Percentiles rank a stretch among this genome's conserved stretches.
Conservation (phyloP, 2,797 vertebrate species). For the Urocyon cinereoargenteus region DNA sequence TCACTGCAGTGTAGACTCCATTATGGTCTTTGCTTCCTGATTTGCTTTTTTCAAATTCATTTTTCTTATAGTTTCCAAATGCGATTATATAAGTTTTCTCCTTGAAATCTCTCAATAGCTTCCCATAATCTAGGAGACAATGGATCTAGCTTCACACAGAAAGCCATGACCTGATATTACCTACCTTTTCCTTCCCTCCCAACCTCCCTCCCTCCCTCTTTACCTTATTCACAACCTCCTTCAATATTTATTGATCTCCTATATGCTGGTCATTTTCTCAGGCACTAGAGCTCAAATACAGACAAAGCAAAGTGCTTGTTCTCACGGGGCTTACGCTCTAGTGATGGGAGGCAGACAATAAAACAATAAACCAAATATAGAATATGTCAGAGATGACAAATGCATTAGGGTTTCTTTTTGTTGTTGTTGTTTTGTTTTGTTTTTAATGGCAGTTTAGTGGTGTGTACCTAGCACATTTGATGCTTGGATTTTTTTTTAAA, state of each 20-base stretch:
- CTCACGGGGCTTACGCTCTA: not conserved
- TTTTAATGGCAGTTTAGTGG: not conserved
- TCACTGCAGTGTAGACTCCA: not conserved
- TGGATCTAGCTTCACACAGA: not conserved
- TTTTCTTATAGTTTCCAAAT: not conserved
- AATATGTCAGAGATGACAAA: not conserved
- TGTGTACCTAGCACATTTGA: not conserved
- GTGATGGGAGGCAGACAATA: not conserved
- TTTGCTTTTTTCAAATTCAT: not conserved
- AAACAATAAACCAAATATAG: not conserved
- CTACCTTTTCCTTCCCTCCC: not conserved
- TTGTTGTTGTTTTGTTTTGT: not conserved
- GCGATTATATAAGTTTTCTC: not conserved
- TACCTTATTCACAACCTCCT: too few relatives aligned
- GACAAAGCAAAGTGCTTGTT: not conserved
- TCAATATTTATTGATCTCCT: not conserved
- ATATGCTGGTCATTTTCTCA: not conserved
- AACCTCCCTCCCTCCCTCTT: not conserved
- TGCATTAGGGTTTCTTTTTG: not conserved
- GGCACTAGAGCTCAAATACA: not conserved
- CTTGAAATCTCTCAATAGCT: not conserved
- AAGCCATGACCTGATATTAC: not conserved
- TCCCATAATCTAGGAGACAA: not conserved
- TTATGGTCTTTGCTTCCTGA: not conserved
- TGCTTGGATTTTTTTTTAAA: not conserved